Evolutionary conservation across 2,888 invertebrate genomes (phyloP), one percentile per base, ranked within the genome.

Genomic region (Tanypteryx hageni): DNA sequence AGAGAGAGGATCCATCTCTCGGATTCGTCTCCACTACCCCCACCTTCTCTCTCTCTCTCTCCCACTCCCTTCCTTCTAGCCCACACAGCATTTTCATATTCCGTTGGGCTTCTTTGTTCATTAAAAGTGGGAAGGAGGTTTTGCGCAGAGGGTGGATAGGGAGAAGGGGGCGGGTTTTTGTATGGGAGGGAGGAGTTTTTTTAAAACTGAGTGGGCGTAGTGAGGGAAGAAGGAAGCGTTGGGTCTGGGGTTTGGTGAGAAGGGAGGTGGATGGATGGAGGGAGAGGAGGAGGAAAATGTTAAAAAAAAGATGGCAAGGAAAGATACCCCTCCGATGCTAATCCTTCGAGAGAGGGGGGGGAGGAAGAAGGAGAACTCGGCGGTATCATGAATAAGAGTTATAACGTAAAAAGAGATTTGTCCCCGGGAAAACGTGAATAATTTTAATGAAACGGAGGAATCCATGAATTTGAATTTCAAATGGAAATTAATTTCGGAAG

Each of bases 241-340:
- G 93, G 92, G 92, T 92, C 92, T 92, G 92, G 93, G 93, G 92
- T 92, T 92, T 92, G 92, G 92, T 92, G 93, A 81, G 93, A 93
- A 94, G 94, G 94, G 95, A 95, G 68, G 44, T 44, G 76, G 82
- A 86, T 3, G 13, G 61, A 14, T 0, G 16, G 22, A 31, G 31
- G 61, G 31, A 3, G 44, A 31, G 86, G 61, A 11, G 89, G 31
- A 31, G 83, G 64, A 7, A 56, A 89, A 61, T 16, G 18, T 16
- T 61, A 61, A 61, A 61, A 61, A 18, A 61, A 76, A 76, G 59
- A 27, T 14, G 86, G 84, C 59, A 16, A 59, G 61, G 61, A 16
- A 44, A 10, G 59, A 64, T 92, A 76, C 31, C 57, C 82, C 92
- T 58, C 14, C 31, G 82, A 61, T 81, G 83, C 91, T 92, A 92